Conservation (phyloP, 2,797 vertebrate species). For the Arrhamphus sclerolepis region DNA sequence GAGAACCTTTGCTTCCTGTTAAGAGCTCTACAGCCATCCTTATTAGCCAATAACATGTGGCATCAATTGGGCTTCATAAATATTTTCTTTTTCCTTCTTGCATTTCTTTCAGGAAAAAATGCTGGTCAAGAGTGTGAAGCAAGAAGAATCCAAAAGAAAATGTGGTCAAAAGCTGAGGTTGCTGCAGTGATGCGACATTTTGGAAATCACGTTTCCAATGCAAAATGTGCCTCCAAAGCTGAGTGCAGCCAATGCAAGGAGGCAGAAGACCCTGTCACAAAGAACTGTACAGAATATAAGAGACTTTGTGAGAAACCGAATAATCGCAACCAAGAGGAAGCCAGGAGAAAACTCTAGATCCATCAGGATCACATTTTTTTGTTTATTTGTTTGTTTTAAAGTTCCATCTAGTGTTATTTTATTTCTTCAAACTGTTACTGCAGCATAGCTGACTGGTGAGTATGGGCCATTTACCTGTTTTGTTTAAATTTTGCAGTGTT, state of each 20-base stretch:
- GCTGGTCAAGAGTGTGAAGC: background rate
- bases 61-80: background rate
- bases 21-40: background rate
- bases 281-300: conserved; percentile 2
- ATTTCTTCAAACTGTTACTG: background rate
- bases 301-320: conserved; percentile 2
- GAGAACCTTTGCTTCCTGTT: background rate
- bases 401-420: background rate
- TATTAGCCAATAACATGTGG: background rate
- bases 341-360: background rate
- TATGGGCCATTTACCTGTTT: background rate
- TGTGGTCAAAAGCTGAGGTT: conserved; percentile 9
- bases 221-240: background rate
- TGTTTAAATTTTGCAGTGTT: background rate
- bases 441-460: background rate
- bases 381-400: background rate
- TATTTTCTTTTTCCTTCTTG: background rate
- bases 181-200: background rate
- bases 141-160: conserved; percentile 1
- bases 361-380: background rate
- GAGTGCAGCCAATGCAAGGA: background rate
- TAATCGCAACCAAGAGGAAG: background rate
- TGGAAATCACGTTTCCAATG: background rate
- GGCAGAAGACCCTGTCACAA: background rate
- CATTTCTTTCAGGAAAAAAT: background rate